Evolutionary conservation across 2,888 invertebrate species (phyloP).

Genomic region (Vandiemenella viatica): DNA sequence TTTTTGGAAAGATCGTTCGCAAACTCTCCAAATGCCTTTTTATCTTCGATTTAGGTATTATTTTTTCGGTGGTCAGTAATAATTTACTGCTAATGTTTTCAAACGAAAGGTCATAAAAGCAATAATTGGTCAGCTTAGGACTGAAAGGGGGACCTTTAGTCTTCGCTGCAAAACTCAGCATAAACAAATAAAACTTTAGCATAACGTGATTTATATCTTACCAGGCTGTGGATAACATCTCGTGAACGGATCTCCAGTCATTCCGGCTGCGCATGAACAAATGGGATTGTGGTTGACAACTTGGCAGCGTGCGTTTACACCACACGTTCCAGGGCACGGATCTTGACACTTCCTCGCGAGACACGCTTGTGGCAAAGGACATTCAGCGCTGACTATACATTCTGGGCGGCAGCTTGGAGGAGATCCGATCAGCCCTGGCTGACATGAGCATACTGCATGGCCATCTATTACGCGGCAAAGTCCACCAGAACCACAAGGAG

Average conservation of each 20-base stretch:
- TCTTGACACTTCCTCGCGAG: constrained; percentile 13
- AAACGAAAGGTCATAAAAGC: no score
- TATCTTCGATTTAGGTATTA: no score
- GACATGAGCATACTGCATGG: constrained; percentile 37
- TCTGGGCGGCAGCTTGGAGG: constrained; percentile 15
- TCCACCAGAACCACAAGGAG: constrained; percentile 54
- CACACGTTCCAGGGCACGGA: constrained; percentile 17
- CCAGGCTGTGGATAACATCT: constrained; percentile 37
- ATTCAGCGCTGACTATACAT: constrained; percentile 15
- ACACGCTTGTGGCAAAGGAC: constrained; percentile 15
- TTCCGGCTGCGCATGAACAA: constrained; percentile 28
- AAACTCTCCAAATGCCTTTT: no score
- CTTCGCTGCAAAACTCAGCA: no score
- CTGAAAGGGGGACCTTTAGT: no score
- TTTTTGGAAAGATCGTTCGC: no score
- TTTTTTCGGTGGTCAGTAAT: no score
- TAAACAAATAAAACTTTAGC: no score
- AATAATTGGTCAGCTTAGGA: no score
- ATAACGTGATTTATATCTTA: background rate
- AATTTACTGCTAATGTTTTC: no score
- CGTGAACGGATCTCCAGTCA: constrained; percentile 61
- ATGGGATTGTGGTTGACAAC: constrained; percentile 17
- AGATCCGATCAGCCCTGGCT: constrained; percentile 12
- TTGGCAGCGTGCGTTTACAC: constrained; percentile 14
- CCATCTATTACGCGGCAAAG: constrained; percentile 44